Conservation (phyloP, 2,888 invertebrate genomes). For the Ophion costatus region DNA sequence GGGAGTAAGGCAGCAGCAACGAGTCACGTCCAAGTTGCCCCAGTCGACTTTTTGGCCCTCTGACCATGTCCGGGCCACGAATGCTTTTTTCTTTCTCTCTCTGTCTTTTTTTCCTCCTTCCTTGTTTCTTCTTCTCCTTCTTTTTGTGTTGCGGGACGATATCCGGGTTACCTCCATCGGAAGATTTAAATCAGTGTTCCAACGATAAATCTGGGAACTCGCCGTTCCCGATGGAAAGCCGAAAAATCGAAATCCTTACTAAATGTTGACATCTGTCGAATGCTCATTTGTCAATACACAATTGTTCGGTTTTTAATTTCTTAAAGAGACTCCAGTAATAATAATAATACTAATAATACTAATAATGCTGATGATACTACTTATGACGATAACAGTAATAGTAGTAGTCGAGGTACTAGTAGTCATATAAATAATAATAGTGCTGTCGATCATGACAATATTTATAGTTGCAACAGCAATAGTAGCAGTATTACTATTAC, state of each 20-base stretch:
- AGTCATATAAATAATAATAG: too few relatives aligned
- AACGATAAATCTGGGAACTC: not conserved
- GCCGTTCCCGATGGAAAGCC: not conserved
- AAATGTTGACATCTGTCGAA: not conserved
- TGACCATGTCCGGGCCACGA: constrained; percentile 17
- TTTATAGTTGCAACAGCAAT: too few relatives aligned
- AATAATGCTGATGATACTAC: too few relatives aligned
- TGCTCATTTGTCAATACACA: not conserved
- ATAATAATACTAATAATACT: too few relatives aligned
- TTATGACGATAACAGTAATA: too few relatives aligned
- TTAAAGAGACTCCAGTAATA: not conserved
- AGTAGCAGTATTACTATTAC: too few relatives aligned
- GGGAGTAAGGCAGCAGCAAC: constrained; percentile 4
- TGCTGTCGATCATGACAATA: too few relatives aligned
- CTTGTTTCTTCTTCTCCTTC: not conserved
- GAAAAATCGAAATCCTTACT: not conserved
- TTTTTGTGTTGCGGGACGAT: not conserved
- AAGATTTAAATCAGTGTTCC: constrained; percentile 9
- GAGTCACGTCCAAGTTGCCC: constrained; percentile 32
- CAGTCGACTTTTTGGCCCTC: constrained; percentile 11
- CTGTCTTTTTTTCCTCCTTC: not conserved
- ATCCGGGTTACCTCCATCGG: not conserved
- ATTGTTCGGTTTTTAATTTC: not conserved
- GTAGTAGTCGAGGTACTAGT: too few relatives aligned
- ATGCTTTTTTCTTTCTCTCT: constrained; percentile 16